phyloP scores from a whole-genome alignment of 2,888 invertebrate genomes.

The Dryococelus australis region DNA sequence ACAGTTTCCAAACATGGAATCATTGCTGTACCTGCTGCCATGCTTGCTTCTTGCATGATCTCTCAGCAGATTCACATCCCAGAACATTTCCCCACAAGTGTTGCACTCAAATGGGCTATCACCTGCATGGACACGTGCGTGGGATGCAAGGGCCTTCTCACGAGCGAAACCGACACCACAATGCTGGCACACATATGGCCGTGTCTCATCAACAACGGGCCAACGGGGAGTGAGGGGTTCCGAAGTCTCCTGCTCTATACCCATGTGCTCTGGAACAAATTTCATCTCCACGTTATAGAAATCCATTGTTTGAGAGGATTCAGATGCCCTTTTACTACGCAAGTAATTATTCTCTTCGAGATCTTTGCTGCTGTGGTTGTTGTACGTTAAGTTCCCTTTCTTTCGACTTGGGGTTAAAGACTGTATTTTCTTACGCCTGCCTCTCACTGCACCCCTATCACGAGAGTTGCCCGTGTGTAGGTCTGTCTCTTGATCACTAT shows the following conservation, averaged over 20 bases:
- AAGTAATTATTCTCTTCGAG: slow-evolving; percentile 34
- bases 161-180: slow-evolving; percentile 81
- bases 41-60: slow-evolving; percentile 70
- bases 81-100: slow-evolving; percentile 83
- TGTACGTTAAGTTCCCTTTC: slow-evolving; percentile 54
- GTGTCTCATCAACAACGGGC: slow-evolving; percentile 72
- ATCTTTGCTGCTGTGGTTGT: slow-evolving; percentile 48
- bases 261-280: neutral
- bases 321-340: neutral
- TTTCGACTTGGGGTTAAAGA: slow-evolving; percentile 56
- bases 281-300: neutral
- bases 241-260: slow-evolving; percentile 27
- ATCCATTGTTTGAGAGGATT: neutral
- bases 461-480: slow-evolving; percentile 57
- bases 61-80: slow-evolving; percentile 68
- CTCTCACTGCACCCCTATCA: slow-evolving; percentile 52
- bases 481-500: slow-evolving; percentile 61
- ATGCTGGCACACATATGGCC: slow-evolving; percentile 82
- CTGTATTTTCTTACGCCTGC: slow-evolving; percentile 55
- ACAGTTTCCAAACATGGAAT: slow-evolving; percentile 59
- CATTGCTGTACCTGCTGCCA: slow-evolving; percentile 60
- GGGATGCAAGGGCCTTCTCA: slow-evolving; percentile 82
- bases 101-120: slow-evolving; percentile 83
- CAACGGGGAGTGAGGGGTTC: slow-evolving; percentile 55
- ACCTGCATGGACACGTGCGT: slow-evolving; percentile 78